Percentiles rank a stretch among this genome's conserved stretches.
phyloP scores from a whole-genome alignment of 2,888 invertebrate genomes.

The Amorpha juglandis region DNA sequence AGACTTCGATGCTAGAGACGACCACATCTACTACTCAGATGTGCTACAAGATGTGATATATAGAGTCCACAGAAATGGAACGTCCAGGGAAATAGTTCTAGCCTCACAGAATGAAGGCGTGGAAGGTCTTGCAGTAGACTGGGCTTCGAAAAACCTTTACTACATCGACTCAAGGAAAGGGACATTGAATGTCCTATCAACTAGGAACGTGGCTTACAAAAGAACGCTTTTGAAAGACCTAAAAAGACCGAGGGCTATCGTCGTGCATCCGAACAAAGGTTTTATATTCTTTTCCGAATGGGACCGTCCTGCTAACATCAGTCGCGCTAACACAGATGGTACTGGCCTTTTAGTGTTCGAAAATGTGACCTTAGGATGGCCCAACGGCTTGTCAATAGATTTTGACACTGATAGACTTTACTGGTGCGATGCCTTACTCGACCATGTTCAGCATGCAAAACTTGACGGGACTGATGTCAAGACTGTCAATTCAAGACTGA shows the following conservation, averaged over 20 bases:
- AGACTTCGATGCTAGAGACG: conserved; percentile 95
- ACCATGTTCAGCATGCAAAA: conserved; percentile 97
- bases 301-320: conserved; percentile 98
- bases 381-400: conserved; percentile 97
- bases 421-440: conserved; percentile 98
- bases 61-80: conserved; percentile 90
- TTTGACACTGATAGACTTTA: conserved; percentile 94
- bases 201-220: conserved; percentile 92
- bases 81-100: conserved; percentile 93
- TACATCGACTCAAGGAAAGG: conserved; percentile 98
- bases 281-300: conserved; percentile 98
- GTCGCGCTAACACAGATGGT: conserved; percentile 95
- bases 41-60: conserved; percentile 98
- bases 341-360: conserved; percentile 93
- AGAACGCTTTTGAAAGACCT: conserved; percentile 93
- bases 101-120: conserved; percentile 99
- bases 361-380: conserved; percentile 97
- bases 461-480: conserved; percentile 95
- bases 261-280: conserved; percentile 97
- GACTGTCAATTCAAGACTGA: conserved; percentile 93
- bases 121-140: conserved; percentile 97
- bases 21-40: conserved; percentile 98
- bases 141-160: conserved; percentile 97
- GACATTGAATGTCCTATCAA: conserved; percentile 95
- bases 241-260: conserved; percentile 97